phyloP scores from a whole-genome alignment of 2,113 vertebrate species.

The Stegostoma tigrinum region DNA sequence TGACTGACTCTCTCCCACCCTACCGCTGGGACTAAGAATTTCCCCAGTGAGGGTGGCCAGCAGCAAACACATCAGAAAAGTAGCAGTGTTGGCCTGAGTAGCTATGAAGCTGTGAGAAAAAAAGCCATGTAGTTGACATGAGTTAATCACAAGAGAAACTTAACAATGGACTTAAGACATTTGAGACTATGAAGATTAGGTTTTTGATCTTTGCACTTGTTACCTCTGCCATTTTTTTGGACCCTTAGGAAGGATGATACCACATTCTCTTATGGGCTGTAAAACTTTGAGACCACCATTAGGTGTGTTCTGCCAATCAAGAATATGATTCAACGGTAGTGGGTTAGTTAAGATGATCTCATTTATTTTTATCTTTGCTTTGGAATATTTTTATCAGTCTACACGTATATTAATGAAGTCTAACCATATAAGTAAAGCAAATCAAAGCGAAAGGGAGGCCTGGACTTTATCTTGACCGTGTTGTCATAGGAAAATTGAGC shows the following conservation, averaged over 20 bases:
- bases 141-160: not conserved
- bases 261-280: not conserved
- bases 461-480: not conserved
- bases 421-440: not conserved
- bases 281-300: not conserved
- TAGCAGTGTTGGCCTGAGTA: not conserved
- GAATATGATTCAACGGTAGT: not conserved
- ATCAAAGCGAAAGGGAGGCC: not conserved
- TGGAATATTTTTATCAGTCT: not conserved
- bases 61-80: not conserved
- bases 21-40: not conserved
- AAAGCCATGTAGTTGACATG: not conserved
- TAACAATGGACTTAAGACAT: not conserved
- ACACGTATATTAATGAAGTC: not conserved
- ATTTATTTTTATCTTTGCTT: not conserved
- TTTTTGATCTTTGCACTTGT: not conserved
- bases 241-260: not conserved
- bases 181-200: not conserved
- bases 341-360: slow-evolving; percentile 1
- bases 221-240: not conserved
- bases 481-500: not conserved
- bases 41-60: not conserved
- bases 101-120: not conserved
- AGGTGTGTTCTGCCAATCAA: not conserved
- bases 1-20: not conserved